Percentiles rank a stretch among this genome's conserved stretches.
Conservation (phyloP, 1,140 invertebrate species). For the Pissodes strobi region DNA sequence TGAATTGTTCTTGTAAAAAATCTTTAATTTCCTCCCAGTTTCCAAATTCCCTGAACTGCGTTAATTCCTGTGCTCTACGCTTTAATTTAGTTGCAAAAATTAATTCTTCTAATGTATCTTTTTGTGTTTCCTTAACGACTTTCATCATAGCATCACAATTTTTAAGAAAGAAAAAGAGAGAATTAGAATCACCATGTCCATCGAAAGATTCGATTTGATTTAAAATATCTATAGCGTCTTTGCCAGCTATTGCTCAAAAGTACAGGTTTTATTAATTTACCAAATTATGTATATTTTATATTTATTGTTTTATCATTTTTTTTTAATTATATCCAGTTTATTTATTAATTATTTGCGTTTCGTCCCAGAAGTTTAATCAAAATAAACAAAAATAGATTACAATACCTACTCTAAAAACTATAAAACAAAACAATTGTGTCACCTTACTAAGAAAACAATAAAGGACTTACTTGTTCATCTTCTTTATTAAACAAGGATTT, state of each 20-base stretch:
- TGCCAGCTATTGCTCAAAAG: slow-evolving; percentile 4
- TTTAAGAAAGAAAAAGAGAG: slow-evolving; percentile 4
- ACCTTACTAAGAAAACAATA: too few relatives aligned
- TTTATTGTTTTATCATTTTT: too few relatives aligned
- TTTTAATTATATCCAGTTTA: too few relatives aligned
- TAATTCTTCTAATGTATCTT: not conserved
- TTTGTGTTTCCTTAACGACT: not conserved
- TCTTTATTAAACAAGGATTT: too few relatives aligned
- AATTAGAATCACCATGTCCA: not conserved
- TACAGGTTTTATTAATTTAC: too few relatives aligned
- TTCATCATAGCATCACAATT: slow-evolving; percentile 5
- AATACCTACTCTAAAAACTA: too few relatives aligned
- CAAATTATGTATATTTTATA: too few relatives aligned
- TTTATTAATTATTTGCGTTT: too few relatives aligned
- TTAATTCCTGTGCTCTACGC: slow-evolving; percentile 11
- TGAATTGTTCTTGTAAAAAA: slow-evolving; percentile 13
- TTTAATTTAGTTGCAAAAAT: slow-evolving; percentile 20
- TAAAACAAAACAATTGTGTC: too few relatives aligned
- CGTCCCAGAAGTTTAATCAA: too few relatives aligned
- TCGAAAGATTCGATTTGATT: not conserved
- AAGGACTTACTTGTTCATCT: too few relatives aligned
- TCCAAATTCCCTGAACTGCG: slow-evolving; percentile 2
- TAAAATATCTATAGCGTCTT: not conserved
- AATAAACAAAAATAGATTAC: too few relatives aligned
- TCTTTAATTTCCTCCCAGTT: slow-evolving; percentile 19